Evolutionary conservation across 2,888 invertebrate genomes (phyloP).

Genomic region (Lepidochrysops patricia): DNA sequence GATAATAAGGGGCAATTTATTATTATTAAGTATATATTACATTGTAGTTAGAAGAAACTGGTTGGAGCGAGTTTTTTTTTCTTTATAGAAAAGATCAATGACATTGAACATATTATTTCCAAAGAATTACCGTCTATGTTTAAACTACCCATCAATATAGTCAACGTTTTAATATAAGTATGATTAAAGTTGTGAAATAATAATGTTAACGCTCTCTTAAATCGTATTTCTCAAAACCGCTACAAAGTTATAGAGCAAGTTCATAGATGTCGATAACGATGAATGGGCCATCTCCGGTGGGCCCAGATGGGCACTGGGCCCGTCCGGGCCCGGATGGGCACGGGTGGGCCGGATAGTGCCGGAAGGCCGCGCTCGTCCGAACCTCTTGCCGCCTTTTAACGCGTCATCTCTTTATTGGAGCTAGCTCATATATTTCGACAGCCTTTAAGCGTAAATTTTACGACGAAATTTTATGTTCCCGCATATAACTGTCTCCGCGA

Average conservation of each 20-base stretch:
- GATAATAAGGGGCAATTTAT: too few relatives aligned
- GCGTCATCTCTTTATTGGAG: conserved; percentile 12
- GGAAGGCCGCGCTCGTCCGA: conserved; percentile 19
- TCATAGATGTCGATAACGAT: conserved; percentile 25
- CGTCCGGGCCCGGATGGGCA: not conserved
- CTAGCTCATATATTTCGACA: not conserved
- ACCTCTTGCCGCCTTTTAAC: conserved; percentile 19
- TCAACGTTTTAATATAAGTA: too few relatives aligned
- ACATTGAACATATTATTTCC: too few relatives aligned
- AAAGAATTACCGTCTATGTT: too few relatives aligned
- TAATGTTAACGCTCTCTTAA: too few relatives aligned
- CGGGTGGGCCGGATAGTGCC: conserved; percentile 22
- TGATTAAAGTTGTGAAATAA: too few relatives aligned
- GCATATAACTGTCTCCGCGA: not conserved
- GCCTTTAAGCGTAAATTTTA: not conserved
- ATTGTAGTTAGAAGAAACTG: too few relatives aligned
- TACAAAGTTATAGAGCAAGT: conserved; percentile 9
- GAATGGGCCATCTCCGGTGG: conserved; percentile 26
- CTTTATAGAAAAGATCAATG: too few relatives aligned
- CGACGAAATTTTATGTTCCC: not conserved
- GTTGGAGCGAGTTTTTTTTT: too few relatives aligned
- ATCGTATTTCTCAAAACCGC: conserved; percentile 8
- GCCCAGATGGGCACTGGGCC: not conserved
- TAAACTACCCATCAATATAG: too few relatives aligned
- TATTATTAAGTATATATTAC: too few relatives aligned